Base-by-base conservation (phyloP, 23 tunicate species). In the Trididemnum clinides region DNA sequence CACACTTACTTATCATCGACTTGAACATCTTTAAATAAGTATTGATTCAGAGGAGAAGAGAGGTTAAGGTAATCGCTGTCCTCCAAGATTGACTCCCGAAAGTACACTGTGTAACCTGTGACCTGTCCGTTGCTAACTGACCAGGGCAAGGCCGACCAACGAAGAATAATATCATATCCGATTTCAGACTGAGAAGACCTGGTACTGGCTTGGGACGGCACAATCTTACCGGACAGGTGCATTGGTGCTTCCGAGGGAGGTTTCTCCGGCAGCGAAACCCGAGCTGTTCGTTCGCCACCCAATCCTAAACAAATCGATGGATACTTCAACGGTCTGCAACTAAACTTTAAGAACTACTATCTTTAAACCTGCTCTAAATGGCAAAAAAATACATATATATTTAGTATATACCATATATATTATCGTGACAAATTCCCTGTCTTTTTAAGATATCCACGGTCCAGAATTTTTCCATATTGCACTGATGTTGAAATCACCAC, bases 171-270 rank as follows among this genome's bases (percentile, higher is more conserved):
- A 20, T 83, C 98, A 2, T 51, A 51, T 1, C 80, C 80, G 0
- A 44, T 64, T 19, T 33, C 71, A 35, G 38, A 33, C 4, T 28
- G 77, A 31, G 19, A 6, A 25, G 22, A 22, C 1, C 29, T 25
- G 27, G 26, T 28, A 10, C 64, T 64, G 25, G 33, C 82, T 50
- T 22, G 57, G 23, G 51, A 31, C 33, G 76, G 51, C 63, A 80
- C 38, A 33, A 91, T 85, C 28, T 32, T 28, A 2, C 85, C 98
- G 18, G 57, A 51, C 0, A 94, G 65, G 54, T 82, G 65, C 58
- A 69, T 39, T 1, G 98, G 98, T 7, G 95, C 89, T 26, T 78
- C 84, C 20, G 90, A 29, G n/a, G 98, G 98, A 23, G 7, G 30
- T 5, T n/a, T 39, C 1, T 90, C 59, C 20, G 87, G 80, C 25